Conservation (phyloP, 2,113 vertebrate species). For the Cyanoliseus patagonus region DNA sequence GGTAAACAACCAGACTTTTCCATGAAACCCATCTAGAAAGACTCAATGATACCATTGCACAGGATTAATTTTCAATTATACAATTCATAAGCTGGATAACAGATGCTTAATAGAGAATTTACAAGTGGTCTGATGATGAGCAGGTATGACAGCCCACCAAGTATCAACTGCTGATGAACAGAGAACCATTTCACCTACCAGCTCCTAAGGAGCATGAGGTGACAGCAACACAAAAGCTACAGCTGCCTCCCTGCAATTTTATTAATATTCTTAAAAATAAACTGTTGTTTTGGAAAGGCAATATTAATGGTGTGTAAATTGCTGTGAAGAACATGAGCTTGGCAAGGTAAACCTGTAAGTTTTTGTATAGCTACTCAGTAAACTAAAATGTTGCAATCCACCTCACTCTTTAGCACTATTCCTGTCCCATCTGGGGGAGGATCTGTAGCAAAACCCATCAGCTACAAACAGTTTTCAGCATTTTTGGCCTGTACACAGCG, state of each 20-base stretch:
- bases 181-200: neutral
- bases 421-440: neutral
- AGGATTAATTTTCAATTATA: neutral
- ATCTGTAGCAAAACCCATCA: neutral
- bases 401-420: accelerated
- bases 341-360: neutral
- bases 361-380: neutral
- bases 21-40: neutral
- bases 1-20: neutral
- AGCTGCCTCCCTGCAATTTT: neutral
- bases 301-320: neutral
- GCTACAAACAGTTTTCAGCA: neutral
- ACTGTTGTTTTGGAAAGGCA: neutral
- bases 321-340: accelerated
- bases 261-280: neutral
- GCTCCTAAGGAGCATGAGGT: neutral
- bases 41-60: neutral
- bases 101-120: neutral
- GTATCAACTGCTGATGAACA: neutral
- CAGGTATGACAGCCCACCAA: neutral
- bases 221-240: neutral
- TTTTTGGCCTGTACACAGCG: neutral
- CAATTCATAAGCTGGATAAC: neutral
- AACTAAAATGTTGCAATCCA: neutral
- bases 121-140: neutral